Evolutionary conservation across 2,888 invertebrate genomes (phyloP).

Genomic region (Aricia artaxerxes): DNA sequence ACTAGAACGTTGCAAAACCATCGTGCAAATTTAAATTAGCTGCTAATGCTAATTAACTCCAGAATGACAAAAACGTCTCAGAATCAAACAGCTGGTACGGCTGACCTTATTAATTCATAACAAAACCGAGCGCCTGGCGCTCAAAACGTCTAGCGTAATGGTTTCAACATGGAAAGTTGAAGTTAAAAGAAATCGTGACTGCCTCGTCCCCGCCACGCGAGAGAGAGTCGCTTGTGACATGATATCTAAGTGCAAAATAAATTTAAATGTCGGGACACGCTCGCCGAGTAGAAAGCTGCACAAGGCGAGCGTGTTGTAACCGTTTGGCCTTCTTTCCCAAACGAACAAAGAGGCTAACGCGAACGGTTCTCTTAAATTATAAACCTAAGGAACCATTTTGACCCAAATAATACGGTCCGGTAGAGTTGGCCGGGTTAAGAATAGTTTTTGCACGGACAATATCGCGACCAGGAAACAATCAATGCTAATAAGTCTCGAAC

Average conservation of each 20-base stretch:
- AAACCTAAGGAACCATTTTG: constrained; percentile 60
- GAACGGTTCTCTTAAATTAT: constrained; percentile 59
- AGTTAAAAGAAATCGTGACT: constrained; percentile 72
- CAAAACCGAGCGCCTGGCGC: constrained; percentile 50
- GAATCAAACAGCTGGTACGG: constrained; percentile 49
- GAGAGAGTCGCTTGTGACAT: constrained; percentile 66
- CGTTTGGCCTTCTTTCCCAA: constrained; percentile 75
- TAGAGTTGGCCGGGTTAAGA: constrained; percentile 44
- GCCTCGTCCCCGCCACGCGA: constrained; percentile 65
- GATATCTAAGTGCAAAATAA: constrained; percentile 74
- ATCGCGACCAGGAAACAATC: constrained; percentile 69
- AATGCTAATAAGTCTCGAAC: constrained; percentile 75
- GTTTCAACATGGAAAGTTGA: constrained; percentile 59
- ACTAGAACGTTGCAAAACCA: background rate
- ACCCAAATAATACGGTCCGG: constrained; percentile 72
- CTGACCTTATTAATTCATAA: constrained; percentile 68
- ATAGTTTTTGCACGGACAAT: constrained; percentile 53
- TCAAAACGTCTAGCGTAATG: constrained; percentile 45
- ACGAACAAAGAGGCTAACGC: constrained; percentile 72
- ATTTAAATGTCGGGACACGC: constrained; percentile 78
- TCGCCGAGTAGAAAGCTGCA: constrained; percentile 76
- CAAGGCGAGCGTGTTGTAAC: constrained; percentile 77
- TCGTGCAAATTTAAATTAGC: background rate
- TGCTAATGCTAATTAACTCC: background rate
- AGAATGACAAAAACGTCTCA: background rate